These are phyloP conservation scores for Salminus brasiliensis DNA, from an alignment of 2,113 vertebrate genomes.

Conservation along the genomic window DNA sequence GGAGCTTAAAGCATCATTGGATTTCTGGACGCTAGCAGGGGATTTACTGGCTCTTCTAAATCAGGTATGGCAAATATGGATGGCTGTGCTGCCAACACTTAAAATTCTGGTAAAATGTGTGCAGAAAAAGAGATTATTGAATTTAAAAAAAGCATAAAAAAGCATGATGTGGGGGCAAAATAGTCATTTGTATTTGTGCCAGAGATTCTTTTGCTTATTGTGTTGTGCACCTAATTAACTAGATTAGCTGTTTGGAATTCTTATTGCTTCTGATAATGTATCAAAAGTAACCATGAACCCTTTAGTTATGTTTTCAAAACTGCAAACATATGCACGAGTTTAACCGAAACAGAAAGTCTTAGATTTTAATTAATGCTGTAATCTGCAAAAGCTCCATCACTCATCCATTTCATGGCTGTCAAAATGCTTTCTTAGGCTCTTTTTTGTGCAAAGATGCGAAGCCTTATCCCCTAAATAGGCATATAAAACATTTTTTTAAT, in stretches of 20 bases:
- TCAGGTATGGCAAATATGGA: conserved; percentile 90
- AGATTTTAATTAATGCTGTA: background rate
- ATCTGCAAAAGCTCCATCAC: background rate
- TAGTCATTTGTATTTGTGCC: background rate
- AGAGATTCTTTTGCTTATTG: background rate
- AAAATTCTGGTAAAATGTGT: conserved; percentile 70
- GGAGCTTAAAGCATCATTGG: conserved; percentile 75
- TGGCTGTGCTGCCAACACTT: conserved; percentile 70
- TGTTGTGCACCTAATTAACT: background rate
- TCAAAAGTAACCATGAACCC: background rate
- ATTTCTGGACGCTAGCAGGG: conserved; percentile 81
- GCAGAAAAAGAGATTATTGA: conserved; percentile 52
- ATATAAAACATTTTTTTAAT: background rate
- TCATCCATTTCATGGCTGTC: background rate
- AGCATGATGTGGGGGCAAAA: too few relatives aligned
- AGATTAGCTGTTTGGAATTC: background rate
- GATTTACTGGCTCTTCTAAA: conserved; percentile 83
- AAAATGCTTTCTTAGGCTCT: background rate
- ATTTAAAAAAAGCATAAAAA: conserved; percentile 50
- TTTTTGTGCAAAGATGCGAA: background rate
- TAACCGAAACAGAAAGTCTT: background rate
- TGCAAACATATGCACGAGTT: background rate
- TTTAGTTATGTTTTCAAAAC: conserved; percentile 13
- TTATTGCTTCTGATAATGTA: background rate
- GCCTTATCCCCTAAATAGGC: background rate